Conservation (phyloP, 35 echinoderm and acorn worm genomes). For the Diadema setosum region DNA sequence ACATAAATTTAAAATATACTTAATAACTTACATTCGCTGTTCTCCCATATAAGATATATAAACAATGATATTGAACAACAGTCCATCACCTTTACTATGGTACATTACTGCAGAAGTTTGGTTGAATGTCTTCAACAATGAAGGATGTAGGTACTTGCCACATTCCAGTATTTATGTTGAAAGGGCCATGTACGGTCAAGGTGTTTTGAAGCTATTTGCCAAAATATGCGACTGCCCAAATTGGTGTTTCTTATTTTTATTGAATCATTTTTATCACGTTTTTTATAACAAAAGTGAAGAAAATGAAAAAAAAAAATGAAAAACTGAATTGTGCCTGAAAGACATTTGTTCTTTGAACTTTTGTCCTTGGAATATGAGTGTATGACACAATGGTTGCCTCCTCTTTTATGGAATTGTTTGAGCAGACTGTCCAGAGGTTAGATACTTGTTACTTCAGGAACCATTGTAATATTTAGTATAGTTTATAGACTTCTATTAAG, state of each 20-base stretch:
- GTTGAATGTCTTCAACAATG: not conserved
- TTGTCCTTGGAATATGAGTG: not conserved
- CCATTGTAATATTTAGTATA: too few species aligned
- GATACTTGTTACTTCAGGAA: too few species aligned
- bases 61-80: not conserved
- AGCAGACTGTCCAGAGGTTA: too few species aligned
- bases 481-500: too few species aligned
- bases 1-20: not conserved
- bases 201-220: not conserved
- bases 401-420: not conserved
- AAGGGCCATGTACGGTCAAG: not conserved
- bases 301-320: constrained; percentile 16
- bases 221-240: not conserved
- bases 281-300: constrained; percentile 21
- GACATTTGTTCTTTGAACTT: constrained; percentile 16
- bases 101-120: not conserved
- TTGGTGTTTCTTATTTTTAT: not conserved
- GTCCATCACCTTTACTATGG: not conserved
- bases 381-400: not conserved
- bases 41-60: not conserved
- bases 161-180: constrained; percentile 7
- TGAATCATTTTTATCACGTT: constrained; percentile 15
- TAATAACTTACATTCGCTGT: not conserved
- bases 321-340: constrained; percentile 9
- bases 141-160: not conserved